These are phyloP conservation scores for Drosophila punjabiensis DNA, from an alignment of 1,140 invertebrate genomes.

Conservation along the genomic window DNA sequence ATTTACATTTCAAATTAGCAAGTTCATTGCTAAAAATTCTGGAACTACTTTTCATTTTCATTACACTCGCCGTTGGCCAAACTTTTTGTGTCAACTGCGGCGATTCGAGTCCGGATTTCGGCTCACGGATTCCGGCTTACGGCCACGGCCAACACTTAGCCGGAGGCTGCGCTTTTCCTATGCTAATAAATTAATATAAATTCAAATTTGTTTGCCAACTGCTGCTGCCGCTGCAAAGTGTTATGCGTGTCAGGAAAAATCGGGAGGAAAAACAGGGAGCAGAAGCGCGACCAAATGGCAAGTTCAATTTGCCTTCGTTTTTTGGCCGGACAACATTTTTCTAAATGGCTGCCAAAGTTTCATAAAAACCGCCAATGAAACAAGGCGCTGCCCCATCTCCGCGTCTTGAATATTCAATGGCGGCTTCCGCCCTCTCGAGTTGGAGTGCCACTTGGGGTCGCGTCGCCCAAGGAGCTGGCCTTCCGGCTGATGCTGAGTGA, in stretches of 20 bases:
- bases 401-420: slow-evolving; percentile 82
- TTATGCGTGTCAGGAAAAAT: slow-evolving; percentile 66
- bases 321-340: slow-evolving; percentile 62
- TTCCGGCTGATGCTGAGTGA: background rate
- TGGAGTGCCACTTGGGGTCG: slow-evolving; percentile 63
- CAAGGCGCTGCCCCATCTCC: slow-evolving; percentile 34
- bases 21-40: slow-evolving; percentile 78
- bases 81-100: slow-evolving; percentile 55
- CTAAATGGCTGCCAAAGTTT: slow-evolving; percentile 74
- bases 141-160: slow-evolving; percentile 19
- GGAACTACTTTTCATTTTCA: slow-evolving; percentile 82
- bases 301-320: slow-evolving; percentile 40
- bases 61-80: slow-evolving; percentile 38
- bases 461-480: slow-evolving; percentile 44
- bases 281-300: slow-evolving; percentile 50
- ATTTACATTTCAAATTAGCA: slow-evolving; percentile 84
- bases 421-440: slow-evolving; percentile 64
- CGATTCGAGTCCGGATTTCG: slow-evolving; percentile 31
- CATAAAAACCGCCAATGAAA: slow-evolving; percentile 75
- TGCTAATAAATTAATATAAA: slow-evolving; percentile 84
- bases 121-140: slow-evolving; percentile 3
- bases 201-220: slow-evolving; percentile 84
- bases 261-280: slow-evolving; percentile 5
- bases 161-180: slow-evolving; percentile 73
- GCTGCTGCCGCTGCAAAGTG: slow-evolving; percentile 71